A percentile compares a stretch with the other conserved stretches of the same genome.
Conservation (phyloP, 23 tunicate species). For the Halocynthia roretzi region DNA sequence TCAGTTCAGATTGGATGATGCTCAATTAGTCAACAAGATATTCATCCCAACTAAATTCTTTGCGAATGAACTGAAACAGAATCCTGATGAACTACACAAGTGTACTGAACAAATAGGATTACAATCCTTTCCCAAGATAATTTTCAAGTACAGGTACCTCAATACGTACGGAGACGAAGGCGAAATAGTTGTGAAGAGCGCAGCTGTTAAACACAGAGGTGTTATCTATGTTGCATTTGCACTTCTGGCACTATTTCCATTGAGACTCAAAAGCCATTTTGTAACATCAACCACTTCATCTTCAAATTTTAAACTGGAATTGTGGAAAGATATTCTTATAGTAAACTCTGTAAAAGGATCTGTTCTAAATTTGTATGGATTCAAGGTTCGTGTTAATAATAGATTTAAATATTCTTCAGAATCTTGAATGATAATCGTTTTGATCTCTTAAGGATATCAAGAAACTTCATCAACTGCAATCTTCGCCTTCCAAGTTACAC, state of each 20-base stretch:
- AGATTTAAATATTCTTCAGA: too few relatives aligned
- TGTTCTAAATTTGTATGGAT: conserved; percentile 32
- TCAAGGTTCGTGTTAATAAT: conserved; percentile 36
- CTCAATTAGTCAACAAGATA: conserved; percentile 30
- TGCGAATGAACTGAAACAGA: conserved; percentile 3
- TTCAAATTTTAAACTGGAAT: conserved; percentile 10
- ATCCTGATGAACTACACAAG: too few relatives aligned
- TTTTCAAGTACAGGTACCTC: not conserved
- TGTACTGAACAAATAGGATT: too few relatives aligned
- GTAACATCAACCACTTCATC: conserved; percentile 20
- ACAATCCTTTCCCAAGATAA: not conserved
- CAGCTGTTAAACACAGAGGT: not conserved
- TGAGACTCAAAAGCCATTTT: conserved; percentile 51
- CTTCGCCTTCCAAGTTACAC: not conserved
- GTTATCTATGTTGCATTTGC: conserved; percentile 22
- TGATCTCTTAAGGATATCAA: not conserved
- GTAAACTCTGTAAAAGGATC: conserved; percentile 30
- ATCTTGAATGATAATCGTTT: too few relatives aligned
- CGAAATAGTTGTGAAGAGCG: conserved; percentile 8
- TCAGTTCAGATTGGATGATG: conserved; percentile 28
- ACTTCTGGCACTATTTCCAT: conserved; percentile 37
- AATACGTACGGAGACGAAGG: not conserved
- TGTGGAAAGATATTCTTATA: conserved; percentile 37
- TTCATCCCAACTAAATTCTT: conserved; percentile 49
- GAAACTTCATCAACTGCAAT: not conserved